phyloP scores from a whole-genome alignment of 1,140 invertebrate genomes.

The Drosophila prosaltans region DNA sequence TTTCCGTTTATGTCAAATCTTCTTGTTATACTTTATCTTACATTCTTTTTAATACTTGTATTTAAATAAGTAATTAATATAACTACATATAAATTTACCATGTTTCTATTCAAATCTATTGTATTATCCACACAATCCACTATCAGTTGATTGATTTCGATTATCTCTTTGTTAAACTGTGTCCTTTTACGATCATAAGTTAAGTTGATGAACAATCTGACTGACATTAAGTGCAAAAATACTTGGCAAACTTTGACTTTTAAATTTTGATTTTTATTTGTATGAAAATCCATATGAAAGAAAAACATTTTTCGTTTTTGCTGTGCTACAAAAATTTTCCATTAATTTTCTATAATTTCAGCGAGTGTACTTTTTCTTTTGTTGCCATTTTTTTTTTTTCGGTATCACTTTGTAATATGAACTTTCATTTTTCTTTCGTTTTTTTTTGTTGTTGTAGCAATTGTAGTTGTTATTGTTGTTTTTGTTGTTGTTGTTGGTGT shows the following conservation, averaged over 20 bases:
- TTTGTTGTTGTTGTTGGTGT: constrained; percentile 26
- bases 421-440: constrained; percentile 10
- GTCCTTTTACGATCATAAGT: too few species aligned
- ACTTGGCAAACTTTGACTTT: background rate
- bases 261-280: background rate
- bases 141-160: too few species aligned
- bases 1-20: too few species aligned
- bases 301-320: background rate
- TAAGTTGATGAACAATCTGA: too few species aligned
- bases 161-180: too few species aligned
- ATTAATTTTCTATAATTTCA: constrained; percentile 6
- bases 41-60: too few species aligned
- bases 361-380: background rate
- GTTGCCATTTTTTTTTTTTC: background rate
- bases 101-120: too few species aligned
- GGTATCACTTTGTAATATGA: background rate
- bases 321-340: background rate
- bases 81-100: too few species aligned
- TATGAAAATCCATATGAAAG: background rate
- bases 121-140: too few species aligned
- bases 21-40: too few species aligned
- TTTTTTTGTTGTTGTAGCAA: constrained; percentile 13
- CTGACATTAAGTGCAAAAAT: background rate
- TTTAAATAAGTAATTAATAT: too few species aligned
- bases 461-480: constrained; percentile 18